Percentiles rank a stretch among this genome's conserved stretches.
Evolutionary conservation across 2,113 vertebrate genomes (phyloP).

Genomic region (Salvelinus alpinus): DNA sequence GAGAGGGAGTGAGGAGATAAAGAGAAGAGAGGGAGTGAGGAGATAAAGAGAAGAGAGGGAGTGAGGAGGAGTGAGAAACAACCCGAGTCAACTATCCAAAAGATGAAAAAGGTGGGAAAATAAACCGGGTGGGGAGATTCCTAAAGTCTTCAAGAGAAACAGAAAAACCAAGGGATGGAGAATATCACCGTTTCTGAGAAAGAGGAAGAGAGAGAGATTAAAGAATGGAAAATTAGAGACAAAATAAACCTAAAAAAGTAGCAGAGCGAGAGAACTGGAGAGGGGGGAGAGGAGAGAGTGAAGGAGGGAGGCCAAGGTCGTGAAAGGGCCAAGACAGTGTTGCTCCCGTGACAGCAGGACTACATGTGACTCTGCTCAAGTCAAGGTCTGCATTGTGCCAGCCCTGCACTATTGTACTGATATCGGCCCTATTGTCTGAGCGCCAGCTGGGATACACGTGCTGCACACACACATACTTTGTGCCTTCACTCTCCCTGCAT

Average conservation of each 20-base stretch:
- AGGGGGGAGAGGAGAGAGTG: slow-evolving; percentile 13
- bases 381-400: neutral
- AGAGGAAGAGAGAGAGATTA: slow-evolving; percentile 5
- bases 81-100: no score
- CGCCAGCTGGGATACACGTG: slow-evolving; percentile 31
- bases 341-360: slow-evolving; percentile 5
- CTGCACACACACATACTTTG: slow-evolving; percentile 3
- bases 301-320: neutral
- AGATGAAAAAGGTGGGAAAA: neutral
- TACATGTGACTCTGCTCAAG: neutral
- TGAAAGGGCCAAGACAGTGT: neutral
- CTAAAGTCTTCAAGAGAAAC: no score
- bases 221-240: neutral
- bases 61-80: slow-evolving; percentile 3
- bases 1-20: no score
- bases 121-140: no score
- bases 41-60: neutral
- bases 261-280: neutral
- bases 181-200: neutral
- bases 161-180: neutral
- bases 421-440: slow-evolving; percentile 15
- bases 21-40: no score
- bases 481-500: no score
- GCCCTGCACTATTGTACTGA: neutral
- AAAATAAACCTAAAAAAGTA: neutral